phyloP scores from a whole-genome alignment of 2,797 vertebrate species.

The Fundulus diaphanus region DNA sequence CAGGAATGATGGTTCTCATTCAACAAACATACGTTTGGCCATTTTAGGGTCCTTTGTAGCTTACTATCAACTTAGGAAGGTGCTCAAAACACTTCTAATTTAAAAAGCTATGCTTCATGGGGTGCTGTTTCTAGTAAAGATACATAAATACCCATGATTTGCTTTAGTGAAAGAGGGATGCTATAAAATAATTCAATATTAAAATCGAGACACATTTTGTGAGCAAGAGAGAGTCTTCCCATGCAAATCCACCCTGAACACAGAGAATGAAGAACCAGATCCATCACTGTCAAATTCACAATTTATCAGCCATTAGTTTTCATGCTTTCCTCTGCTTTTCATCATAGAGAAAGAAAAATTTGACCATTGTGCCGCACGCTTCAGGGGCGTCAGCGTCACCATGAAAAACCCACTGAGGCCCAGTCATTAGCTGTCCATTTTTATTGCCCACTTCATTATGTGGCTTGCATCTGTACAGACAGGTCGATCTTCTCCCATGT shows the following conservation, averaged over 20 bases:
- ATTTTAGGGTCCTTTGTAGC: neutral
- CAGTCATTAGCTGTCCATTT: neutral
- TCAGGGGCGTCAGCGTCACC: neutral
- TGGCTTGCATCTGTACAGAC: neutral
- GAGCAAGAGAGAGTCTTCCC: neutral
- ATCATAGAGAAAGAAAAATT: conserved; percentile 1
- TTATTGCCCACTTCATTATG: neutral
- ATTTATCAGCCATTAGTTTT: neutral
- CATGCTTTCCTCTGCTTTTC: neutral
- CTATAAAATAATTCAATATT: neutral
- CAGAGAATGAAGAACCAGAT: neutral
- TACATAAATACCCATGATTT: neutral
- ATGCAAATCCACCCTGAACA: neutral
- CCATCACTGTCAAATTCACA: neutral
- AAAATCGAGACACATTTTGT: neutral
- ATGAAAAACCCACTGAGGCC: neutral
- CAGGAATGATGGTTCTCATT: neutral
- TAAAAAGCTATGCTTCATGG: neutral
- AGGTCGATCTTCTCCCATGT: neutral
- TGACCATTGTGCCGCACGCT: neutral
- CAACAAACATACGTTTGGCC: neutral
- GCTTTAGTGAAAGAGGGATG: neutral
- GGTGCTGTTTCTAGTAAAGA: neutral
- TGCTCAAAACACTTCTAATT: neutral
- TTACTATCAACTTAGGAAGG: neutral